phyloP scores from a whole-genome alignment of 2,888 invertebrate species.

The Altica lythri region DNA sequence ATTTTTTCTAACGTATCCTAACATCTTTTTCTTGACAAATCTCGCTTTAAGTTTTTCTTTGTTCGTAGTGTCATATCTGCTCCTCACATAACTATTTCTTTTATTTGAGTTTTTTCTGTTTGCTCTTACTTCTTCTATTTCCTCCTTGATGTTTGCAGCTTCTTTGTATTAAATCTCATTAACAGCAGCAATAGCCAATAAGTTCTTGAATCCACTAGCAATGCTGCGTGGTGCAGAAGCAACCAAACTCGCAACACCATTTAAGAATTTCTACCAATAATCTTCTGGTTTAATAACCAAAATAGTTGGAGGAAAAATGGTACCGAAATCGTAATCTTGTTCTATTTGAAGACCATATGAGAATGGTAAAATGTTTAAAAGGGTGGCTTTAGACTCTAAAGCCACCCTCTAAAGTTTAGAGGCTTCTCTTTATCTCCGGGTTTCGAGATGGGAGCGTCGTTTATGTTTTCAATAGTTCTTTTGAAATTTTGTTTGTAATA shows the following conservation, averaged over 20 bases:
- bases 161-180: conserved; percentile 96
- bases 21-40: too few species aligned
- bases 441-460: conserved; percentile 88
- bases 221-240: conserved; percentile 98
- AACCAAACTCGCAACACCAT: conserved; percentile 93
- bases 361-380: conserved; percentile 99
- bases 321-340: conserved; percentile 98
- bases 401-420: too few species aligned
- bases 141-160: conserved; percentile 90
- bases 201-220: conserved; percentile 96
- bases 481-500: conserved; percentile 78
- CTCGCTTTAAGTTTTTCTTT: too few species aligned
- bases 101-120: too few species aligned
- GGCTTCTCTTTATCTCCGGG: conserved; percentile 98
- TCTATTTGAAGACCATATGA: conserved; percentile 96
- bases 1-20: too few species aligned
- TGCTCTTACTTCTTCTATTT: too few species aligned
- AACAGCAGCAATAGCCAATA: conserved; percentile 94
- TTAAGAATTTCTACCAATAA: conserved; percentile 85
- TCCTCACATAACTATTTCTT: too few species aligned
- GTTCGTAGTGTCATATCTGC: too few species aligned
- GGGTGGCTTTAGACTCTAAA: conserved; percentile 96
- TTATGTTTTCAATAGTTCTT: conserved; percentile 98
- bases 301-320: conserved; percentile 95
- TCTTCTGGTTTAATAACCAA: conserved; percentile 98